phyloP scores from a whole-genome alignment of 53 echinoderm and acorn worm species.

The Patiria pectinifera region DNA sequence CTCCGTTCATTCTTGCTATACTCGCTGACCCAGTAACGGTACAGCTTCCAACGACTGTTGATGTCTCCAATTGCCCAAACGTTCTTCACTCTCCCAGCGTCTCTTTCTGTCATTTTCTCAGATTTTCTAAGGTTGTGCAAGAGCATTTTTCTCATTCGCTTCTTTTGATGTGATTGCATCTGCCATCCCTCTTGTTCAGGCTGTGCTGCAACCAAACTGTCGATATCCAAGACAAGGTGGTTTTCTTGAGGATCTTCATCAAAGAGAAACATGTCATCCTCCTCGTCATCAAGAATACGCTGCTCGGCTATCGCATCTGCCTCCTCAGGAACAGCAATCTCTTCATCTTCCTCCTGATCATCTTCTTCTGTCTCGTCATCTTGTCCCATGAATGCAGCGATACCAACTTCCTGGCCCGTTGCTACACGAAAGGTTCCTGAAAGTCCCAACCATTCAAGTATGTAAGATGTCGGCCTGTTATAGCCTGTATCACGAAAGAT shows the following conservation, averaged over 20 bases:
- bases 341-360: slow-evolving; percentile 54
- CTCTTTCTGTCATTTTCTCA: slow-evolving; percentile 67
- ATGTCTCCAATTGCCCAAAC: slow-evolving; percentile 71
- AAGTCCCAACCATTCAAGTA: slow-evolving; percentile 57
- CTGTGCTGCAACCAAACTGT: slow-evolving; percentile 31
- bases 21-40: slow-evolving; percentile 79
- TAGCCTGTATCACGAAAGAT: neutral
- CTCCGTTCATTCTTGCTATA: slow-evolving; percentile 48
- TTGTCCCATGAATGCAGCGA: slow-evolving; percentile 36
- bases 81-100: slow-evolving; percentile 62
- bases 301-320: slow-evolving; percentile 69
- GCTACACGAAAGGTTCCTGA: slow-evolving; percentile 43
- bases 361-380: slow-evolving; percentile 35
- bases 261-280: slow-evolving; percentile 45
- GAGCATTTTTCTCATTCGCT: slow-evolving; percentile 60
- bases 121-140: slow-evolving; percentile 62
- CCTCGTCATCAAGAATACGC: slow-evolving; percentile 66
- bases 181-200: slow-evolving; percentile 62
- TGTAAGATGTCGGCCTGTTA: neutral
- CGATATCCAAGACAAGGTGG: slow-evolving; percentile 32
- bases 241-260: slow-evolving; percentile 36
- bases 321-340: slow-evolving; percentile 73
- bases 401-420: slow-evolving; percentile 12
- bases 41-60: slow-evolving; percentile 78
- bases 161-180: slow-evolving; percentile 25